Percentiles rank a stretch among this genome's conserved stretches.
Evolutionary conservation across 2,113 vertebrate species (phyloP).

Genomic region (Cheilinus undulatus): DNA sequence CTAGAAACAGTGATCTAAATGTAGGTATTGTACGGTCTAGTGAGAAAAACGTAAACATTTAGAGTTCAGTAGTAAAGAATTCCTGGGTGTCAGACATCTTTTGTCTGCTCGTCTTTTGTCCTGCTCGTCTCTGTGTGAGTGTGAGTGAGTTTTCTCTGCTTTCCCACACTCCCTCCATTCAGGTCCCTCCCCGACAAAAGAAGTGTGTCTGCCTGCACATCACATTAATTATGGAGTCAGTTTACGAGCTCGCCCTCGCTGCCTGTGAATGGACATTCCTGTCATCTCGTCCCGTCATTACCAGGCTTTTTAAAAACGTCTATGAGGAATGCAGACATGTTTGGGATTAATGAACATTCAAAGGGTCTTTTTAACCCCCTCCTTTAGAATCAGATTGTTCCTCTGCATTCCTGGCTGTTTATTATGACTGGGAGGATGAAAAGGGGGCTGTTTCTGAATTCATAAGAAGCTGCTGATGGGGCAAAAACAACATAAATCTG

Average conservation of each 20-base stretch:
- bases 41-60: conserved; percentile 30
- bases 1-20: background rate
- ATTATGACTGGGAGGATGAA: conserved; percentile 37
- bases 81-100: conserved; percentile 31
- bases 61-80: conserved; percentile 38
- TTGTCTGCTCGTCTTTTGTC: conserved; percentile 65
- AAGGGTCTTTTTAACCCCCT: conserved; percentile 16
- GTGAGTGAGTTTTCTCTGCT: conserved; percentile 74
- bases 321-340: conserved; percentile 70
- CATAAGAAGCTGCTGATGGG: background rate
- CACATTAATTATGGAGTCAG: conserved; percentile 76
- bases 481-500: background rate
- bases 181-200: conserved; percentile 73
- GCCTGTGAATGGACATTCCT: conserved; percentile 69
- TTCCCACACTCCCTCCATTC: conserved; percentile 81
- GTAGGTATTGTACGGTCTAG: background rate
- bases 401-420: conserved; percentile 49
- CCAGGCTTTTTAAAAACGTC: conserved; percentile 54
- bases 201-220: conserved; percentile 82
- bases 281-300: conserved; percentile 57
- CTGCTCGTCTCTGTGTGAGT: conserved; percentile 18
- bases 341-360: conserved; percentile 66
- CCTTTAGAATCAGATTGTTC: conserved; percentile 34
- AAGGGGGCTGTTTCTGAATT: conserved; percentile 3
- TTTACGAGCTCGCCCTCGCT: conserved; percentile 62